Evolutionary conservation across 2,113 vertebrate genomes (phyloP), one percentile per base, ranked within the genome.

Genomic region (Petroica traversi): DNA sequence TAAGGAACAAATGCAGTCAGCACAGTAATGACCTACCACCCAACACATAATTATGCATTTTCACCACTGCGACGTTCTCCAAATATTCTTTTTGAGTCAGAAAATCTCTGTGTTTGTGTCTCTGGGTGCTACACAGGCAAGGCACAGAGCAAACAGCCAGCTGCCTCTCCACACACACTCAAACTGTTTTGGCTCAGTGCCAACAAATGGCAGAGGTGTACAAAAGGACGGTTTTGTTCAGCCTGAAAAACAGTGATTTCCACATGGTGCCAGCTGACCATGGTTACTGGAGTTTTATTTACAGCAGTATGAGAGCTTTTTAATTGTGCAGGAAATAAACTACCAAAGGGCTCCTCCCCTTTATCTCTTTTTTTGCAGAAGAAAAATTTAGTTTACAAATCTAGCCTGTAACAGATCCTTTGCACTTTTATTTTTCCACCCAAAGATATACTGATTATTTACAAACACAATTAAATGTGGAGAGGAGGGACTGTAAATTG

Each of bases 401-500:
- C 79, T 72, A n/a, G 79, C 72, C 52, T 31, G 25, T 63, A 90
- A 74, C 33, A 75, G 51, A 90, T 91, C 33, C 26, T 84, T 89
- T 78, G 54, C 64, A 68, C 62, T 89, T 96, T 72, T 91, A 88
- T 93, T 91, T 94, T 96, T 80, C 43, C 52, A 88, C 34, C 48
- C 76, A 68, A 93, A 89, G 76, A 92, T 78, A 92, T 71, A 83
- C 59, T 67, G 40, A 75, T 90, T 97, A 93, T 96, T 95, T 94
- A 96, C 83, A 96, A 92, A 93, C 77, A 89, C 83, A 94, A 95
- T 93, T 96, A 95, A 95, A 95, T 46, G 68, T 89, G 80, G 41
- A 91, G 88, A 92, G 91, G 68, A 92, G 73, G 73, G 64, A 85
- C 73, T 84, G 73, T 95, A 96, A 96, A 97, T 95, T 72, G n/a